phyloP scores from a whole-genome alignment of 2,113 vertebrate species.

The Esox niger region DNA sequence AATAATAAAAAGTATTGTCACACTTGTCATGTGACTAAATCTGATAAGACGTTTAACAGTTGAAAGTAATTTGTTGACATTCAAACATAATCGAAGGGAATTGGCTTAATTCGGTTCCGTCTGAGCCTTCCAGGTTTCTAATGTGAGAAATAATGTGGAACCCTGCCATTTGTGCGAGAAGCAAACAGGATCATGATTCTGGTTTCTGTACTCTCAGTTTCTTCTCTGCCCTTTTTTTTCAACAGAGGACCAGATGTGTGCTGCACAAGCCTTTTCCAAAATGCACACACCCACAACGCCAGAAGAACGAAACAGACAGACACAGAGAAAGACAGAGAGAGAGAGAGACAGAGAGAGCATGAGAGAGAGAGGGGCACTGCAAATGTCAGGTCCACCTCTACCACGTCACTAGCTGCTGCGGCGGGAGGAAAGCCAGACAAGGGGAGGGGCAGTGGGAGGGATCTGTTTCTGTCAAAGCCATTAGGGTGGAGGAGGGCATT shows the following conservation, averaged over 20 bases:
- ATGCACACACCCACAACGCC: constrained; percentile 29
- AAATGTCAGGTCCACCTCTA: constrained; percentile 20
- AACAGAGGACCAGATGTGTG: constrained; percentile 51
- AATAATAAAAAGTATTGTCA: too few relatives aligned
- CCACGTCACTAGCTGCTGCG: constrained; percentile 32
- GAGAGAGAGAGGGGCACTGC: not conserved
- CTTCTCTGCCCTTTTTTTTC: constrained; percentile 26
- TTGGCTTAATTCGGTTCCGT: too few relatives aligned
- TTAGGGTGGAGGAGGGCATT: constrained; percentile 41
- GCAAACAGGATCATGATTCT: not conserved
- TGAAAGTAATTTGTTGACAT: not conserved
- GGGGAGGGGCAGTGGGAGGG: constrained; percentile 5
- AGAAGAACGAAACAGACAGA: not conserved
- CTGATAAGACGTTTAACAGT: not conserved
- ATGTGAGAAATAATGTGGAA: not conserved
- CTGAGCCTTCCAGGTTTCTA: not conserved
- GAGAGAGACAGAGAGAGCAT: not conserved
- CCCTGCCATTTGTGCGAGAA: constrained; percentile 8
- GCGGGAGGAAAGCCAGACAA: not conserved
- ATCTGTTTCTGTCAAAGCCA: constrained; percentile 55
- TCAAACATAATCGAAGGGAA: too few relatives aligned
- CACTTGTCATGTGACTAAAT: not conserved
- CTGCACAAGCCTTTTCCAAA: constrained; percentile 27
- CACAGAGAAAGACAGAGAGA: constrained; percentile 2
- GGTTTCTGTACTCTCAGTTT: constrained; percentile 3